Conservation (phyloP, 2,113 vertebrate genomes). For the Labeo catla region DNA sequence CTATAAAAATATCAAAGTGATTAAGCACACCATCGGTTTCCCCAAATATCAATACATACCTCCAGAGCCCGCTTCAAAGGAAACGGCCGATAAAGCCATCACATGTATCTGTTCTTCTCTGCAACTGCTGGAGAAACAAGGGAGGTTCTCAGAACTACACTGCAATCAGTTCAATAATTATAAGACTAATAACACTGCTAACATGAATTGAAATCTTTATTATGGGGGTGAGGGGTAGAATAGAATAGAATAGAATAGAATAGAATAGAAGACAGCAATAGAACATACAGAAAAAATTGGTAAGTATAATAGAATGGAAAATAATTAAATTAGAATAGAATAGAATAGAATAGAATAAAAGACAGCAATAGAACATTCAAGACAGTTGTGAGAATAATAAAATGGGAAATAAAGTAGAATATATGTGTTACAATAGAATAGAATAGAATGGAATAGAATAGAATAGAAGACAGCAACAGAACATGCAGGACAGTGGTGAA, state of each 20-base stretch:
- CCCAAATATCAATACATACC: constrained; percentile 50
- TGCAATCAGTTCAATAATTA: constrained; percentile 3
- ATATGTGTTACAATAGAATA: too few relatives aligned
- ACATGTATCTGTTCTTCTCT: neutral
- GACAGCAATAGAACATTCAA: neutral
- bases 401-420: too few relatives aligned
- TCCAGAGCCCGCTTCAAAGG: constrained; percentile 29
- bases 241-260: neutral
- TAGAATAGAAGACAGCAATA: neutral
- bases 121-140: constrained; percentile 14
- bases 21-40: constrained; percentile 50
- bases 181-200: constrained; percentile 3
- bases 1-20: constrained; percentile 54
- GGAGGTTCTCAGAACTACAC: neutral
- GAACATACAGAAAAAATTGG: neutral
- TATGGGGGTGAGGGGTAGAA: neutral
- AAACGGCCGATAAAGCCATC: constrained; percentile 15
- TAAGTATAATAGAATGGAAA: neutral
- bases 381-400: neutral
- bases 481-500: too few relatives aligned
- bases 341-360: neutral
- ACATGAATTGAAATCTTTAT: neutral
- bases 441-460: too few relatives aligned
- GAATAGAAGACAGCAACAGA: too few relatives aligned
- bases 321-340: neutral